Conservation (phyloP, 2,888 invertebrate species). For the Panorpa germanica region DNA sequence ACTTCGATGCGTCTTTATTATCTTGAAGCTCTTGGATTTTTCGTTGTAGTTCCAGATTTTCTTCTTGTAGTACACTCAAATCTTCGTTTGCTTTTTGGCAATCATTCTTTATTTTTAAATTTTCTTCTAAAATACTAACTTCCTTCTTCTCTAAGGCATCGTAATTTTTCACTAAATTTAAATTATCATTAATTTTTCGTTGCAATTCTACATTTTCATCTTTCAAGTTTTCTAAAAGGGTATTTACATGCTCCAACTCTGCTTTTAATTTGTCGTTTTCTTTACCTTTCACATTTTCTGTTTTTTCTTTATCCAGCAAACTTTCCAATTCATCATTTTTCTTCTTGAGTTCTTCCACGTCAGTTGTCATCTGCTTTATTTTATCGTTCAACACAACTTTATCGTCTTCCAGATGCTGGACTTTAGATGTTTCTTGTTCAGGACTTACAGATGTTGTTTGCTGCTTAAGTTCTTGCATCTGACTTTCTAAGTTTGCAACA, state of each 20-base stretch:
- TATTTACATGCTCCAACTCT: slow-evolving; percentile 15
- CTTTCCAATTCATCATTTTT: slow-evolving; percentile 53
- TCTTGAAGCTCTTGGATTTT: slow-evolving; percentile 11
- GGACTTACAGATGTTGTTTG: too few species aligned
- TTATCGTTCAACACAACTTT: slow-evolving; percentile 28
- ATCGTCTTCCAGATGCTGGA: slow-evolving; percentile 17
- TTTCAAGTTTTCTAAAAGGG: slow-evolving; percentile 17
- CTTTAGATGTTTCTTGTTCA: too few species aligned
- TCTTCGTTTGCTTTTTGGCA: slow-evolving; percentile 4
- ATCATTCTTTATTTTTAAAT: slow-evolving; percentile 4
- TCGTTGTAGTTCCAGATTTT: slow-evolving; percentile 4
- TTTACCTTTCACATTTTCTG: slow-evolving; percentile 33
- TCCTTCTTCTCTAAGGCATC: slow-evolving; percentile 18
- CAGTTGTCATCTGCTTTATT: slow-evolving; percentile 23
- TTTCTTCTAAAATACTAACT: slow-evolving; percentile 14
- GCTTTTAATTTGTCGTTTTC: slow-evolving; percentile 27
- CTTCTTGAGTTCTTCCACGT: slow-evolving; percentile 27
- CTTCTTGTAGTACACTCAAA: slow-evolving; percentile 4
- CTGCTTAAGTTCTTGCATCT: too few species aligned
- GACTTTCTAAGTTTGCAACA: slow-evolving; percentile 24
- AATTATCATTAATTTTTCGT: slow-evolving; percentile 14
- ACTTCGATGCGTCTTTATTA: too few species aligned
- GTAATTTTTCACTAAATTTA: slow-evolving; percentile 16
- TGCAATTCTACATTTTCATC: slow-evolving; percentile 17
- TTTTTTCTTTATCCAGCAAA: slow-evolving; percentile 50